Percentiles rank a stretch among this genome's conserved stretches.
Conservation (phyloP, 2,888 invertebrate species). For the Andricus quercusramuli region DNA sequence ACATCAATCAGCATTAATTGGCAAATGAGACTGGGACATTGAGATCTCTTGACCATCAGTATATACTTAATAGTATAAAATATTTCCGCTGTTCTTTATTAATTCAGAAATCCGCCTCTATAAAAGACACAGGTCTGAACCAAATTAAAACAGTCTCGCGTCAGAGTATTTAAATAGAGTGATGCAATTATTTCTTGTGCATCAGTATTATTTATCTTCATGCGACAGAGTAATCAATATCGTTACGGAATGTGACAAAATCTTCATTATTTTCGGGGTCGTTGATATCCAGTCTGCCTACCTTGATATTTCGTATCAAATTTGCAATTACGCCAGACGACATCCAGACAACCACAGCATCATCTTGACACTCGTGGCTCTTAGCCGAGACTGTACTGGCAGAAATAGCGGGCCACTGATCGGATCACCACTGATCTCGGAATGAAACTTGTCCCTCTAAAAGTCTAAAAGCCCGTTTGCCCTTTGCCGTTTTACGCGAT, state of each 20-base stretch:
- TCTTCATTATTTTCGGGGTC: slow-evolving; percentile 1
- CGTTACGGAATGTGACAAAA: slow-evolving; percentile 15
- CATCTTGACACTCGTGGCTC: not conserved
- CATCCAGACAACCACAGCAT: not conserved
- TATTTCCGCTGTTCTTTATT: not conserved
- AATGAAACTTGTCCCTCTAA: slow-evolving; percentile 1
- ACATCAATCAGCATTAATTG: not conserved
- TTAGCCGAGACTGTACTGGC: not conserved
- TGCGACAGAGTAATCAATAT: slow-evolving; percentile 24
- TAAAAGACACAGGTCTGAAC: not conserved
- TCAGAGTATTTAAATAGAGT: not conserved
- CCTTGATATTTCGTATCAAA: too few relatives aligned
- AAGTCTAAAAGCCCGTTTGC: not conserved
- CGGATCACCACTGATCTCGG: not conserved
- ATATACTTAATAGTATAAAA: not conserved
- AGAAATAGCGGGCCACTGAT: slow-evolving; percentile 8
- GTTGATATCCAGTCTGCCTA: not conserved
- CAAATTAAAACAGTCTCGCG: slow-evolving; percentile 5
- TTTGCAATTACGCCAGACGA: not conserved
- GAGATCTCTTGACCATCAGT: not conserved
- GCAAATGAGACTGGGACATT: not conserved
- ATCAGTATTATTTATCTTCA: slow-evolving; percentile 24
- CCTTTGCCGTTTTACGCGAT: not conserved
- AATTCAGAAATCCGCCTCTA: slow-evolving; percentile 4
- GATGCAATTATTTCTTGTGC: not conserved